Evolutionary conservation across 2,797 vertebrate species (phyloP), one percentile per base, ranked within the genome.

Genomic region (Brachyrhaphis roseni): DNA sequence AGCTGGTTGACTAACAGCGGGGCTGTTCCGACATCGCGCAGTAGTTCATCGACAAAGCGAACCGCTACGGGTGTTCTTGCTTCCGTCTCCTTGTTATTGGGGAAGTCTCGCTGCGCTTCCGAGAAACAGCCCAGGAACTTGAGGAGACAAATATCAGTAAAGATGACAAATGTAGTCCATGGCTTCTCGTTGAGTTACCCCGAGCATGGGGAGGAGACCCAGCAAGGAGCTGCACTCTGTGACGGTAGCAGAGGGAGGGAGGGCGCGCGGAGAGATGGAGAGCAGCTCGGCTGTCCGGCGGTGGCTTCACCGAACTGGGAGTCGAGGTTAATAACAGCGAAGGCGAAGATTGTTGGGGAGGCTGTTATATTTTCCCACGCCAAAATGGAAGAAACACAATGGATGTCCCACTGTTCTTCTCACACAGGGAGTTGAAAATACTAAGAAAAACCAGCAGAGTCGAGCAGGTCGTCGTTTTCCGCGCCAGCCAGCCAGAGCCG

Each of bases 201-300:
- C 71, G 84, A 77, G 75, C 49, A 31, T n/a, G 28, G 51, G n/a
- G 75, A 76, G 84, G 77, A 34, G 85, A 77, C 53, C 84, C 84
- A 90, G 84, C 86, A 88, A 82, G 66, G 86, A 74, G 87, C 78
- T 7, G 76, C 84, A 47, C 81, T 76, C 83, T 43, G 83, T 26
- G 89, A 68, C 12, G 80, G 74, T 28, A 85, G 72, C 34, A 75
- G 47, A 51, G 80, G 80, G 85, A 66, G 83, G 90, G 82, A 85
- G 91, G 90, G 88, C 84, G 92, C 85, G 91, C 81, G 78, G 82
- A 83, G 84, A 90, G 89, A 82, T 81, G 80, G 79, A 85, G 77
- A 41, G 64, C 36, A 23, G 64, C 64, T 39, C 74, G 46, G 76
- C 84, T 86, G 84, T n/a, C 73, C 89, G 74, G 87, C 79, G 79